A percentile compares a stretch with the other conserved stretches of the same genome.
Evolutionary conservation across 2,113 vertebrate species (phyloP).

Genomic region (Echinops telfairi): DNA sequence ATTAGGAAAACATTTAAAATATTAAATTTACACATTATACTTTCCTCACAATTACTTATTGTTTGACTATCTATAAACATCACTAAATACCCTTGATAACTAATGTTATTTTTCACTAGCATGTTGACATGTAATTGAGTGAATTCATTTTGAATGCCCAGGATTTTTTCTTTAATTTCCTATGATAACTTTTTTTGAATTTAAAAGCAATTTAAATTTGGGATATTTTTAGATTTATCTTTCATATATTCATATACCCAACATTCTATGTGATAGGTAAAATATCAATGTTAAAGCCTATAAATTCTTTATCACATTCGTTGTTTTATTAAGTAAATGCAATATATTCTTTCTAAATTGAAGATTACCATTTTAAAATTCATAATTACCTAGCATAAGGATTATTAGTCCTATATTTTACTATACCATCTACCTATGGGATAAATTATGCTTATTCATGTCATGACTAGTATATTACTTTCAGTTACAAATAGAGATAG

Average conservation of each 20-base stretch:
- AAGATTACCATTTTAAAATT: constrained; percentile 38
- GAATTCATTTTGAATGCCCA: not conserved
- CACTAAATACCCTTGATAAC: not conserved
- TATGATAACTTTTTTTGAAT: constrained; percentile 1
- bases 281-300: not conserved
- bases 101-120: not conserved
- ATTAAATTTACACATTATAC: not conserved
- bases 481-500: constrained; percentile 31
- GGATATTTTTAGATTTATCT: not conserved
- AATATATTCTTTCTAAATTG: not conserved
- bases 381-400: not conserved
- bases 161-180: not conserved
- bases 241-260: not conserved
- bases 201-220: no score
- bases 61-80: not conserved
- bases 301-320: not conserved
- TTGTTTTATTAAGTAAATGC: not conserved
- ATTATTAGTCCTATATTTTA: constrained; percentile 24
- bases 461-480: constrained; percentile 55
- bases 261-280: not conserved
- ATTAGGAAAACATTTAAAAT: not conserved
- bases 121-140: not conserved
- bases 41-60: not conserved
- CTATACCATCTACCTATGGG: not conserved
- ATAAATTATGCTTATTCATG: constrained; percentile 18